Conservation (phyloP, 1,140 invertebrate species). For the Hypothenemus hampei region DNA sequence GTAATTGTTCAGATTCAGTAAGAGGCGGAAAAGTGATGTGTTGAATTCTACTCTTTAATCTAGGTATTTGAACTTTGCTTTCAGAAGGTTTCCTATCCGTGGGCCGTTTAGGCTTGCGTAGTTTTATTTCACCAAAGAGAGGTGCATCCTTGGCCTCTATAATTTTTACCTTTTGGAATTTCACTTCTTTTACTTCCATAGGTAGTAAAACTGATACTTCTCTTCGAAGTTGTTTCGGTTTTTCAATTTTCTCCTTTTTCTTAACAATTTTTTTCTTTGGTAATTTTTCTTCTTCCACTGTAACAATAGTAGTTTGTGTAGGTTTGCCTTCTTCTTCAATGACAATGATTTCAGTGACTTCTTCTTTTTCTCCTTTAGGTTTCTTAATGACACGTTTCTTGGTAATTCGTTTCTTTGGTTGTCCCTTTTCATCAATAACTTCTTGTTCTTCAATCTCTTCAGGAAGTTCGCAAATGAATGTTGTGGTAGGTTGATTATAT, state of each 20-base stretch:
- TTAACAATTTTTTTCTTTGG: constrained; percentile 38
- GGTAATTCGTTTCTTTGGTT: constrained; percentile 36
- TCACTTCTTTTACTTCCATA: constrained; percentile 55
- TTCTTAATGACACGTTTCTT: constrained; percentile 42
- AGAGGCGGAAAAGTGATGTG: constrained; percentile 58
- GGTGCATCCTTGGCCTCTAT: constrained; percentile 63
- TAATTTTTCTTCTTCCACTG: constrained; percentile 42
- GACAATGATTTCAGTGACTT: constrained; percentile 40
- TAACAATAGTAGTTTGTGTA: constrained; percentile 37
- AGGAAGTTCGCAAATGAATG: constrained; percentile 43
- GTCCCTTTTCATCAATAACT: constrained; percentile 37
- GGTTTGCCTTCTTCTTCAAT: constrained; percentile 41
- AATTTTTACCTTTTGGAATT: constrained; percentile 57
- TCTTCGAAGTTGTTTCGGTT: constrained; percentile 31
- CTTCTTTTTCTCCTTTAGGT: constrained; percentile 35
- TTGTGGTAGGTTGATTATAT: constrained; percentile 18
- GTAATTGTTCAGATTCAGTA: constrained; percentile 47
- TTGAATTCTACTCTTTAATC: constrained; percentile 61
- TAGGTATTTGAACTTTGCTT: constrained; percentile 52
- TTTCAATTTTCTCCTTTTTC: constrained; percentile 39
- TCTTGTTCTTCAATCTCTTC: constrained; percentile 44
- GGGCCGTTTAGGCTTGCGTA: constrained; percentile 37
- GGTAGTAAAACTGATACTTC: constrained; percentile 48
- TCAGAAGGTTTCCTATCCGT: constrained; percentile 39
- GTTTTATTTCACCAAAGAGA: constrained; percentile 49